These are phyloP conservation scores for Xanthia icteritia DNA, from an alignment of 2,888 invertebrate species.

Conservation along the genomic window DNA sequence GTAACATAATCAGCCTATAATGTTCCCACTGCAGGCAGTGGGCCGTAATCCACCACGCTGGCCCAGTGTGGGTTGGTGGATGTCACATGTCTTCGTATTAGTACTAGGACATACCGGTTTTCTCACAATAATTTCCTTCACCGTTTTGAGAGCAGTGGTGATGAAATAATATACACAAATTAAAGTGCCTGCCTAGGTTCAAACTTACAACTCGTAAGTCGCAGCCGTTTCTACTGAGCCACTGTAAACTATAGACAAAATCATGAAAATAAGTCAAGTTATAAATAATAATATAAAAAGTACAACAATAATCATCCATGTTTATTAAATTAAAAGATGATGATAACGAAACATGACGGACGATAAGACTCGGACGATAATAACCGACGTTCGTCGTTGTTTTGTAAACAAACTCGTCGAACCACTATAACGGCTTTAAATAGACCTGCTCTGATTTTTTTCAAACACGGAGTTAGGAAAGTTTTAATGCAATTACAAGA, in stretches of 20 bases:
- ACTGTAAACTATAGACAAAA: no score
- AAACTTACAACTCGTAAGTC: no score
- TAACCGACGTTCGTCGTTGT: slow-evolving; percentile 14
- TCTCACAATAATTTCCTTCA: no score
- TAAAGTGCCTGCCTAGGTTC: no score
- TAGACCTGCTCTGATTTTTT: slow-evolving; percentile 13
- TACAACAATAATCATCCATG: background rate
- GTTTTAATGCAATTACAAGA: slow-evolving; percentile 1
- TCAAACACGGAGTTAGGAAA: slow-evolving; percentile 14
- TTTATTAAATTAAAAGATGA: slow-evolving; percentile 13
- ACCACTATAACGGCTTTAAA: slow-evolving; percentile 11
- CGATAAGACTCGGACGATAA: slow-evolving; percentile 49
- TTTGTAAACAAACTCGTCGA: slow-evolving; percentile 51
- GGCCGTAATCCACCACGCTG: background rate
- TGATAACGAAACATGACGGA: slow-evolving; percentile 17
- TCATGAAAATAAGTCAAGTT: background rate
- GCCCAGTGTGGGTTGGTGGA: background rate
- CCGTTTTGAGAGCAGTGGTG: no score
- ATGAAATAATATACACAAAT: no score
- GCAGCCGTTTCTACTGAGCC: no score
- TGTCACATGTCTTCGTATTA: no score
- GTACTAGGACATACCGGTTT: no score
- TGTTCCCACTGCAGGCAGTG: no score
- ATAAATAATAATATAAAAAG: background rate
- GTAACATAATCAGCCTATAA: no score